Evolutionary conservation across 2,888 invertebrate species (phyloP), one percentile per base, ranked within the genome.

Genomic region (Globia sparganii): DNA sequence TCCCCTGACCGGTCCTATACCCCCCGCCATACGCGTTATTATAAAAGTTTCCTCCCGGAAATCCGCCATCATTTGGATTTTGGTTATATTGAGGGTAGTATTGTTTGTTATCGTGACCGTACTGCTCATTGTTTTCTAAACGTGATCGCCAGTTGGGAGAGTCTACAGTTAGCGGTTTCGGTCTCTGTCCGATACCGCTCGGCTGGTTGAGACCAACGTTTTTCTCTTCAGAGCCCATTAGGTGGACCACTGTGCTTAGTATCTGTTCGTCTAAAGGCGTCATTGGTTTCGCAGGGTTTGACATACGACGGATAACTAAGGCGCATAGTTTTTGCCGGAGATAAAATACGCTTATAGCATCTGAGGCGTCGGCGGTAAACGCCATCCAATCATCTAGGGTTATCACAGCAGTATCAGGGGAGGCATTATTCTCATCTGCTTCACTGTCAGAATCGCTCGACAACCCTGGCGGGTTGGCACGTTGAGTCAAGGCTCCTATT

Each of bases 301-400:
- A 94, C 97, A 98, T 97, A 11, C 97, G 96, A 9, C 97, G 94
- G 70, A 98, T 95, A 81, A 98, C 97, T 28, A 98, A 91, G 4
- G 98, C 97, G 90, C 98, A 97, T 93, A 98, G 97, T 87, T 98
- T 98, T 92, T 98, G 98, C 8, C 98, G 94, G 49, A 98, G 94
- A 88, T 98, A 97, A 84, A 97, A 97, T 1, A 98, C 97, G 85
- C 98, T 94, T 66, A 97, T 97, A 0, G 97, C 98, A 73, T 98
- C 97, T 43, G 97, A 97, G 0, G 97, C 97, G 90, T 98, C 97
- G 0, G 98, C 96, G 61, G 97, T 97, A 91, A 98, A 98, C 5
- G 97, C 97, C 82, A 98, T 97, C 98, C 98, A 98, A 78, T 98
- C 98, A 90, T 98, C 98, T 0, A 98, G 93, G 66, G 97, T 97